Evolutionary conservation across 2,888 invertebrate genomes (phyloP), one percentile per base, ranked within the genome.

Genomic region (Lepidonotus clava): DNA sequence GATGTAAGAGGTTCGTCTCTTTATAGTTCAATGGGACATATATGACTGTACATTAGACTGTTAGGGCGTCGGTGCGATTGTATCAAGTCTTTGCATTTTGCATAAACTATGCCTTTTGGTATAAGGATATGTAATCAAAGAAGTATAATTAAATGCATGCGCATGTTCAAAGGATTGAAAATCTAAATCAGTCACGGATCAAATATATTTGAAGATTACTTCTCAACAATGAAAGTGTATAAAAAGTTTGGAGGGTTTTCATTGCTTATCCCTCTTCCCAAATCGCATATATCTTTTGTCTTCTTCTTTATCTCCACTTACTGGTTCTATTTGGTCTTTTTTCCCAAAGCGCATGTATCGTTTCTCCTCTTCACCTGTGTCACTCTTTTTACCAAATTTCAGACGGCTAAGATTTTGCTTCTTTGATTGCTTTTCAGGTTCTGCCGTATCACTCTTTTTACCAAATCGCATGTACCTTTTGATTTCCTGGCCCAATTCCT

Each of bases 281-380:
- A 86, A 86, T 21, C 86, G 34, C 80, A 86, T 80, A 38, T 76
- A 86, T 53, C 86, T 77, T 40, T 86, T 86, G 0, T 71, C 85
- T 14, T 86, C 61, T 24, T 77, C 53, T 28, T 80, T 41, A 21
- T 41, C 80, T 28, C 46, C 46, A n/a, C 0, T 34, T 38, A n/a
- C 28, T 46, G 40, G 34, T 4, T 83, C 56, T 34, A 34, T 56
- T 56, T 71, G 66, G 46, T 66, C 67, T 11, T 85, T 86, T 71
- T 88, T 88, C 11, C 90, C 90, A 40, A 90, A 90, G 71, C 89
- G 80, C 89, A 90, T 89, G 32, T 88, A 90, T 56, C 89, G 40
- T 66, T 86, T 87, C 18, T 86, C 67, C 71, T 46, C 41, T 36
- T 86, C 86, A 38, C 6, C 84, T 32, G 46, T 28, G 18, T 86